Evolutionary conservation across 2,888 invertebrate genomes (phyloP).

Genomic region (Dicranocentrus wangi): DNA sequence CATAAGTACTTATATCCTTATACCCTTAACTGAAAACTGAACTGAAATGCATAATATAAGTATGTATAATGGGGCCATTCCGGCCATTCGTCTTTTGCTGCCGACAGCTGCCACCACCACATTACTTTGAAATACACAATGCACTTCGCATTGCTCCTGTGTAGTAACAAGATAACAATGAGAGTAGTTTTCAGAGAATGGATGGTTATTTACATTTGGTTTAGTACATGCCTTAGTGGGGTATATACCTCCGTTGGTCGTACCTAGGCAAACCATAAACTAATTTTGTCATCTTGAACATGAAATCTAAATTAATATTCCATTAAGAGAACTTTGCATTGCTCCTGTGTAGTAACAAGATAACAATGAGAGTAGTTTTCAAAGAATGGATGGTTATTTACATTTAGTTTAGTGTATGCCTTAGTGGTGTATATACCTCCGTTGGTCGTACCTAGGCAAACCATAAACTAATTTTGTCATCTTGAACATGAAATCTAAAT

Average conservation of each 20-base stretch:
- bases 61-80: background rate
- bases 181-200: too few relatives aligned
- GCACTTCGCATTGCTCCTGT: too few relatives aligned
- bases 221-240: too few relatives aligned
- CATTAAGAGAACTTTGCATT: too few relatives aligned
- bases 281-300: slow-evolving; percentile 42
- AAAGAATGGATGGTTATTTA: too few relatives aligned
- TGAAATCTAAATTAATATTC: slow-evolving; percentile 62
- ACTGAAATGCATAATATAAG: background rate
- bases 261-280: background rate
- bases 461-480: slow-evolving; percentile 24
- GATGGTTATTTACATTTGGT: too few relatives aligned
- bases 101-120: slow-evolving; percentile 15
- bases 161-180: too few relatives aligned
- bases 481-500: slow-evolving; percentile 59
- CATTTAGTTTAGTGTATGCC: too few relatives aligned
- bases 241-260: too few relatives aligned
- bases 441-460: background rate
- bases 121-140: background rate
- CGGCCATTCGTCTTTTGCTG: slow-evolving; percentile 9
- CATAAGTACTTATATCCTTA: background rate
- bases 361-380: too few relatives aligned
- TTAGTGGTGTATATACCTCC: too few relatives aligned
- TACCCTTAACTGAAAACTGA: background rate
- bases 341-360: too few relatives aligned